Evolutionary conservation across 2,797 vertebrate genomes (phyloP).

Genomic region (Todus mexicanus): DNA sequence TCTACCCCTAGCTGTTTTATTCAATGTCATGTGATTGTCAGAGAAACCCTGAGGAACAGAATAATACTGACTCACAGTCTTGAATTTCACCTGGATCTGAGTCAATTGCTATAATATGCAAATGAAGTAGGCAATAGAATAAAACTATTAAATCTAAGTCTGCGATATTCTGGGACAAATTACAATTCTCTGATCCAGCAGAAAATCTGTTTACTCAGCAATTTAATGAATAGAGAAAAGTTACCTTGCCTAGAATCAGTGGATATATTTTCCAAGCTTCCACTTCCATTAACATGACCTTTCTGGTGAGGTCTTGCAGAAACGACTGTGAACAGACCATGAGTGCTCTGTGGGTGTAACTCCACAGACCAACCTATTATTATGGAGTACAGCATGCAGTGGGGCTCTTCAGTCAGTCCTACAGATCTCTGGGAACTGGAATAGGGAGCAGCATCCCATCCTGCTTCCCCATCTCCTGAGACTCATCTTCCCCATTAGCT

Average conservation of each 20-base stretch:
- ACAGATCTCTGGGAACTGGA: not conserved
- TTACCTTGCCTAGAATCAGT: not conserved
- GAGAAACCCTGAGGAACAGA: not conserved
- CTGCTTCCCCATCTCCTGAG: not conserved
- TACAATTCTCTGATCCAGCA: not conserved
- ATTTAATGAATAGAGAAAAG: not conserved
- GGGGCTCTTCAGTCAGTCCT: not conserved
- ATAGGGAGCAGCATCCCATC: accelerated
- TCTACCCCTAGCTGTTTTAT: not conserved
- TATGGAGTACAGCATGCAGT: accelerated
- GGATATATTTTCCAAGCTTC: not conserved
- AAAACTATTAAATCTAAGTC: not conserved
- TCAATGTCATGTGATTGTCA: not conserved
- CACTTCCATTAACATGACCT: not conserved
- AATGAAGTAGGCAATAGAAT: not conserved
- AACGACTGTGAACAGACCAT: not conserved
- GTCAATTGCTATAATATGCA: not conserved
- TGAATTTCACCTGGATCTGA: not conserved
- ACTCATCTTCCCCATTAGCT: not conserved
- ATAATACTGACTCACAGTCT: not conserved
- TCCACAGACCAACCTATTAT: not conserved
- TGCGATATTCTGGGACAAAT: not conserved
- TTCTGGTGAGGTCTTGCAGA: not conserved
- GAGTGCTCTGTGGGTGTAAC: not conserved
- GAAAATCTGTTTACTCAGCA: not conserved